Percentiles rank a stretch among this genome's conserved stretches.
These are phyloP conservation scores for Pocillopora grandis DNA, from an alignment of 92 coral and sea anemone species.

Conservation along the genomic window DNA sequence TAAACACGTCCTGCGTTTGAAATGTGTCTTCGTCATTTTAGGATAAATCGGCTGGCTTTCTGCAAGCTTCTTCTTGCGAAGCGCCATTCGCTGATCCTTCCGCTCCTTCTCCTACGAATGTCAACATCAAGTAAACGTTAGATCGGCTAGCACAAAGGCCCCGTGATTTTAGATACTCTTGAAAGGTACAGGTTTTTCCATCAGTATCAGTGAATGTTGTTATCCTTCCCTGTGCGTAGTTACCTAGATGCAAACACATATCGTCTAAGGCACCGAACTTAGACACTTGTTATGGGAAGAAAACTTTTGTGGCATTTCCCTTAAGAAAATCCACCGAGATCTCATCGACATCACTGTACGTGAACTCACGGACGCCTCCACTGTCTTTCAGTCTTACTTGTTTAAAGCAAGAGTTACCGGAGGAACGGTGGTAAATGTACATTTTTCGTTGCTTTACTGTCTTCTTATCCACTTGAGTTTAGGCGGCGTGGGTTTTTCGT, in stretches of 20 bases:
- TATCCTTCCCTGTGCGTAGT: constrained; percentile 53
- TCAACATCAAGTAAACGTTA: constrained; percentile 50
- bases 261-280: constrained; percentile 40
- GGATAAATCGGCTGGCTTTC: not conserved
- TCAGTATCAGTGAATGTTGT: constrained; percentile 38
- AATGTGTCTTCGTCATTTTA: not conserved
- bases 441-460: constrained; percentile 32
- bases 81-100: not conserved
- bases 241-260: constrained; percentile 39
- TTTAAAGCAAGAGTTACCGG: constrained; percentile 23
- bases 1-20: constrained; percentile 24
- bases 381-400: constrained; percentile 54
- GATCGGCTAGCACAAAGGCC: constrained; percentile 55
- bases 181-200: constrained; percentile 49
- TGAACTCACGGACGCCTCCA: constrained; percentile 47
- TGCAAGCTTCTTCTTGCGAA: not conserved
- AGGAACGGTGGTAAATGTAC: constrained; percentile 48
- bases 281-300: constrained; percentile 49
- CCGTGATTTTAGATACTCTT: constrained; percentile 52
- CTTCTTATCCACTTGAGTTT: constrained; percentile 9
- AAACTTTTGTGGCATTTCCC: constrained; percentile 34
- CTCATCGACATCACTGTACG: constrained; percentile 45
- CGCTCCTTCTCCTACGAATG: constrained; percentile 20
- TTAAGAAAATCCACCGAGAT: constrained; percentile 36
- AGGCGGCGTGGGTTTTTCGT: not conserved